A percentile compares a stretch with the other conserved stretches of the same genome.
phyloP scores from a whole-genome alignment of 2,113 vertebrate species.

The Nothoprocta pentlandii region DNA sequence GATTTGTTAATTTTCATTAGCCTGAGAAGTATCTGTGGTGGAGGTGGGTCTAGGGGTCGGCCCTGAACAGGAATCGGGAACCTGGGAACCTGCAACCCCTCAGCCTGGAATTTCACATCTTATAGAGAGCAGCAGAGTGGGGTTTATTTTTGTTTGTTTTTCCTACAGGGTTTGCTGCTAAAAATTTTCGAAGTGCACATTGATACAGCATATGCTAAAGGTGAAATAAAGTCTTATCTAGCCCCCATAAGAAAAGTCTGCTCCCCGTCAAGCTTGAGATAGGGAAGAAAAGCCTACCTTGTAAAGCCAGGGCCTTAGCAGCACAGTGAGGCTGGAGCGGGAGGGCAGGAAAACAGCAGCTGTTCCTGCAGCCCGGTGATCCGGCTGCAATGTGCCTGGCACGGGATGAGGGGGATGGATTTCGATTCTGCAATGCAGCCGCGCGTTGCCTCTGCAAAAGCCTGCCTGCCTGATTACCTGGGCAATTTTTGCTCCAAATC shows the following conservation, averaged over 20 bases:
- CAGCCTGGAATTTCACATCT: background rate
- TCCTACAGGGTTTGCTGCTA: background rate
- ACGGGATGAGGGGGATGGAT: background rate
- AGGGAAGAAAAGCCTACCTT: background rate
- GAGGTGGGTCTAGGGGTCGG: background rate
- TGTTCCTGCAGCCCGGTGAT: background rate
- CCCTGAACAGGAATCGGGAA: background rate
- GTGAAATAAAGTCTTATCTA: background rate
- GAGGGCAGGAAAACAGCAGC: background rate
- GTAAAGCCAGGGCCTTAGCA: background rate
- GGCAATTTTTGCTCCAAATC: background rate
- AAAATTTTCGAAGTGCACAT: accelerated
- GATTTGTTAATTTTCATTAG: background rate
- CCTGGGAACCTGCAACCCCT: background rate
- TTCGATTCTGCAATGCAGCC: background rate
- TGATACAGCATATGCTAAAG: background rate
- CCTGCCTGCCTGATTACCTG: background rate
- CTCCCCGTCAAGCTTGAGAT: background rate
- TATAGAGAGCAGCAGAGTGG: background rate
- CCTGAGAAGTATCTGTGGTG: background rate
- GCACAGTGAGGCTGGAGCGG: background rate
- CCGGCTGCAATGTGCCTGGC: background rate
- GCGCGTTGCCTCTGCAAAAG: background rate
- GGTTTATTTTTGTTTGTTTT: background rate
- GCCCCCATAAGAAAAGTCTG: background rate